Base-by-base conservation (phyloP, 2,797 vertebrate species). In the Trachurus trachurus region DNA sequence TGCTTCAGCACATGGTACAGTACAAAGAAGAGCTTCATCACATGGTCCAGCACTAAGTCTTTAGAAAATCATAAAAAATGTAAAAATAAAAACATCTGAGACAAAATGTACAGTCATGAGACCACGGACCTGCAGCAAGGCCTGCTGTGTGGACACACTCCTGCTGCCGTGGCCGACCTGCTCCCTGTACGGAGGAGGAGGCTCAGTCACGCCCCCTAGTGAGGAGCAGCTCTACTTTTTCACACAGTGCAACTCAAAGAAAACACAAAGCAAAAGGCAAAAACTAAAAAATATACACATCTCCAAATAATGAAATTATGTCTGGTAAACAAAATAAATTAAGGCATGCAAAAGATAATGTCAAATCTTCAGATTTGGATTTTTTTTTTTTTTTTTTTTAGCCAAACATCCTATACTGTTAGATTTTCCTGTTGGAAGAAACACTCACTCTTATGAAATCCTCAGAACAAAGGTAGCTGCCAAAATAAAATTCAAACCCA, bases 381-480 rank as follows among this genome's bases (percentile, higher is more conserved):
- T 70, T 42, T 71, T 50, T 66, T 80, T 84, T 63, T 84, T 34
- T 34, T 34, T 34, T 34, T 34, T 34, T 34, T 34, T 34, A 85
- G 79, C 72, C 84, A 86, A 87, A 88, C 76, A 73, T 79, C 57
- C 54, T 79, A 50, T 50, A 79, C 52, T 57, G 50, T 83, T 71
- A 74, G 52, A 71, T 74, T 87, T 78, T 88, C 83, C 81, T 68
- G 66, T 78, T 19, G 74, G 85, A 91, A 89, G 81, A 79, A 73
- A 78, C 66, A 73, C 71, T 76, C 79, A 84, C 84, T 81, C 87
- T 68, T 78, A 70, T 73, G 74, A 70, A 82, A 78, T 82, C 82
- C 78, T 83, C 71, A 90, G 77, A 93, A 87, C 78, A 62, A 88
- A 89, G 82, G 84, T 95, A 95, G 94, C 95, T 95, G 95, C 95